Evolutionary conservation across 2,888 invertebrate genomes (phyloP), one percentile per base, ranked within the genome.

Genomic region (Cephonodes hylas): DNA sequence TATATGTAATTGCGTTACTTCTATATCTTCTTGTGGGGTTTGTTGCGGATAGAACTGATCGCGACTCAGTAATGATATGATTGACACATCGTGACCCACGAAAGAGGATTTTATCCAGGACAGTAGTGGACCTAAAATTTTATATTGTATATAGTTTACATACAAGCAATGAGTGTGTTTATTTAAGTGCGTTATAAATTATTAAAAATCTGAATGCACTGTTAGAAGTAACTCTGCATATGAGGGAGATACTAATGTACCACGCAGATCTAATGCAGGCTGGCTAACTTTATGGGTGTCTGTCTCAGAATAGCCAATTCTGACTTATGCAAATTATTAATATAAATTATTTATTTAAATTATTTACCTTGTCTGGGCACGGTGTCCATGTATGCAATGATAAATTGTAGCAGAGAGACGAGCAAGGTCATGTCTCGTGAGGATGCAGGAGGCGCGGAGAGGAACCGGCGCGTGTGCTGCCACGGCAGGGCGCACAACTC

Each of bases 361-460:
- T 25, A n/a, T 73, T 78, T 66, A 91, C 91, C 85, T 45, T 73
- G 65, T 46, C 66, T 68, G 13, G 85, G 81, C n/a, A 87, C 77
- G 63, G 83, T 81, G 59, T 90, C 88, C 81, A 90, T 85, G 42
- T 84, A 91, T 1, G 77, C 73, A 2, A 85, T 63, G 42, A 90
- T 76, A 64, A 89, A 90, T 44, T 84, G 83, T 66, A 91, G 69
- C 59, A 91, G 84, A 31, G 92, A 81, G 2, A 93, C 86, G 57
- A 96, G 90, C 27, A 96, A 81, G 18, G 93, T 83, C 20, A 93
- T 93, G 77, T 96, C 96, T 42, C 95, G 94, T 57, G 93, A 86
- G 57, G 94, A 95, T 0, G 95, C 94, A 0, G 96, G 96, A 53
- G 95, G 93, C 1, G 94, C 93, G 63, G 90, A 85, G 45, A 96